Evolutionary conservation across 2,888 invertebrate genomes (phyloP), one percentile per base, ranked within the genome.

Genomic region (Synanthedon vespiformis): DNA sequence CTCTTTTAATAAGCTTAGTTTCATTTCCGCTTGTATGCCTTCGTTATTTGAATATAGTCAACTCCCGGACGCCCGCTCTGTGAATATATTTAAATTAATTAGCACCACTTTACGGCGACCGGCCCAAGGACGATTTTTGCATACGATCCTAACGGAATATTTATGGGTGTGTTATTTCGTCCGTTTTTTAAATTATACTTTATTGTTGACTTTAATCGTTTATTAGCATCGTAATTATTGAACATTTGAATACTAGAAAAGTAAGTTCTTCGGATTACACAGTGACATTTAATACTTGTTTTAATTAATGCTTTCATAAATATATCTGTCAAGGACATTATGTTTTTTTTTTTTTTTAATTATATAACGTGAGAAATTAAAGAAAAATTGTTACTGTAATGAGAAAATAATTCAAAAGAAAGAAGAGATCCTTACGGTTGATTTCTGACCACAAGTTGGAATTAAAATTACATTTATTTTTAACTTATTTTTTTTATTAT

Each of bases 51-150:
- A 74, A 74, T 52, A 44, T 72, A 74, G 67, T 72, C 67, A 59
- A 60, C 34, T 34, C 63, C 74, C 67, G 76, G 79, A 80, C 78
- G 77, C 75, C 75, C 73, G 68, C 72, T 63, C 61, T 58, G 65
- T 67, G 82, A 77, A 83, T 84, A 80, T 61, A 82, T 84, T 83
- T 75, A 70, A 81, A 85, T 81, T 77, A 80, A 84, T 84, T 78
- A 81, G 67, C 63, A 64, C 70, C 72, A 34, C 34, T 74, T 72
- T 65, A 64, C 65, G 75, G 72, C 66, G 70, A 61, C 60, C 66
- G 67, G 62, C 55, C 72, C 84, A 83, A 84, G 84, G 84, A 81
- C 85, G 81, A 80, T 74, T 76, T 82, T 83, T 74, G 80, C 80
- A 81, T 84, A 77, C 67, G 65, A 61, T 64, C 64, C 65, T 75